Evolutionary conservation across 2,113 vertebrate species (phyloP).

Genomic region (Phyllostomus discolor): DNA sequence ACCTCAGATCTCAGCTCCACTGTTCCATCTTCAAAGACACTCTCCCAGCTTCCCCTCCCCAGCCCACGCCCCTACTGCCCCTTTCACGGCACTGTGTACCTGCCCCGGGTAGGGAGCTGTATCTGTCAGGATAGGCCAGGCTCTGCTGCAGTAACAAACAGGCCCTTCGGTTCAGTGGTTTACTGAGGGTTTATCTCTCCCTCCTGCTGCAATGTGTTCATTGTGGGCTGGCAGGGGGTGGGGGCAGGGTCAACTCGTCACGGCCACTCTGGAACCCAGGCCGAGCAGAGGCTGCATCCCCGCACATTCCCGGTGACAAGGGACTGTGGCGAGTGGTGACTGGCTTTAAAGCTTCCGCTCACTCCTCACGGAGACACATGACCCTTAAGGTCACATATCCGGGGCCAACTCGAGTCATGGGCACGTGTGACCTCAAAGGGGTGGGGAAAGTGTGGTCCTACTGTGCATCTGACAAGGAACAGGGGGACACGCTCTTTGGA

Average conservation of each 20-base stretch:
- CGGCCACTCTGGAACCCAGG: not conserved
- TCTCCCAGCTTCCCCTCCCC: not conserved
- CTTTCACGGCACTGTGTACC: not conserved
- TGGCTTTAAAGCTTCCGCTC: not conserved
- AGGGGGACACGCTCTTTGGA: not conserved
- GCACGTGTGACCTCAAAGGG: not conserved
- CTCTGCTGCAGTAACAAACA: not conserved
- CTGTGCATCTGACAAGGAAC: accelerated
- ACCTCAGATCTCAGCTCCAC: not conserved
- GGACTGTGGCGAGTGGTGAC: not conserved
- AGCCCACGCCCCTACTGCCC: accelerated
- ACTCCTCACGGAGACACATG: no score
- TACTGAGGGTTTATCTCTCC: not conserved
- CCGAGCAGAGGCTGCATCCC: not conserved
- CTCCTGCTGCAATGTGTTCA: not conserved
- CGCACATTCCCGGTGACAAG: no score
- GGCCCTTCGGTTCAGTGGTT: not conserved
- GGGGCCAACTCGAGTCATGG: not conserved
- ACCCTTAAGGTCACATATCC: not conserved
- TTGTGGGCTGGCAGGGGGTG: accelerated
- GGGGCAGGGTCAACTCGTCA: not conserved
- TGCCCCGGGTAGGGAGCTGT: accelerated
- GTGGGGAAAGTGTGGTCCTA: not conserved
- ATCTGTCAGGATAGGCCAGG: not conserved
- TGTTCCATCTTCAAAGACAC: not conserved